Conservation (phyloP, 1,140 invertebrate genomes). For the Drosophila navojoa region DNA sequence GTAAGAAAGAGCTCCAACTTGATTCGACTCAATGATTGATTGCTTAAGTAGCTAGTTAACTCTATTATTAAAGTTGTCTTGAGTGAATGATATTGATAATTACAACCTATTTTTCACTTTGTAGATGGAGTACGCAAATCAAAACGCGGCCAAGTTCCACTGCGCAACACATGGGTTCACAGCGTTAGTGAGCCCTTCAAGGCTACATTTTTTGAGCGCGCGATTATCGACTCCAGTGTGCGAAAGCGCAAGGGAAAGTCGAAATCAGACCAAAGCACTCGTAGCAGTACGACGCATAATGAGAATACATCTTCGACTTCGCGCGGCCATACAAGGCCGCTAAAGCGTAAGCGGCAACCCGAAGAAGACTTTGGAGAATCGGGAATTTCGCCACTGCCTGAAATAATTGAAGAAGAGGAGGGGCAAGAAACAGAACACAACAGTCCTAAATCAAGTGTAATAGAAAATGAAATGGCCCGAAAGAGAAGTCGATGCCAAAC, state of each 20-base stretch:
- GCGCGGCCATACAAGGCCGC: background rate
- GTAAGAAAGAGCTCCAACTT: conserved; percentile 28
- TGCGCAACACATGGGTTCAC: conserved; percentile 52
- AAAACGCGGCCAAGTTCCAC: conserved; percentile 62
- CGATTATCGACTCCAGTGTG: background rate
- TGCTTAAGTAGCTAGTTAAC: no score
- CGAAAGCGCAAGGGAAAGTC: background rate
- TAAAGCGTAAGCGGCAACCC: conserved; percentile 2
- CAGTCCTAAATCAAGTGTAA: no score
- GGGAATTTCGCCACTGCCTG: background rate
- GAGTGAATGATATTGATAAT: background rate
- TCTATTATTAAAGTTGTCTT: background rate
- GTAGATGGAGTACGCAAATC: conserved; percentile 55
- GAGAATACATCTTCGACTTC: background rate
- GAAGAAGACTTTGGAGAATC: background rate
- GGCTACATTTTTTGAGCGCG: conserved; percentile 5
- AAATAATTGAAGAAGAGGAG: conserved; percentile 5
- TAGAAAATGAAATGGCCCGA: background rate
- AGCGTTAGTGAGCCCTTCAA: conserved; percentile 39
- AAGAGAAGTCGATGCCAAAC: background rate
- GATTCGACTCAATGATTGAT: background rate
- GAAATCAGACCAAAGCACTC: background rate
- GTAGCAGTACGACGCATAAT: conserved; percentile 43
- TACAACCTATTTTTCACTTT: background rate
- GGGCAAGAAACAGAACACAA: background rate